phyloP scores from a whole-genome alignment of 2,113 vertebrate species.

The Hippotragus niger region DNA sequence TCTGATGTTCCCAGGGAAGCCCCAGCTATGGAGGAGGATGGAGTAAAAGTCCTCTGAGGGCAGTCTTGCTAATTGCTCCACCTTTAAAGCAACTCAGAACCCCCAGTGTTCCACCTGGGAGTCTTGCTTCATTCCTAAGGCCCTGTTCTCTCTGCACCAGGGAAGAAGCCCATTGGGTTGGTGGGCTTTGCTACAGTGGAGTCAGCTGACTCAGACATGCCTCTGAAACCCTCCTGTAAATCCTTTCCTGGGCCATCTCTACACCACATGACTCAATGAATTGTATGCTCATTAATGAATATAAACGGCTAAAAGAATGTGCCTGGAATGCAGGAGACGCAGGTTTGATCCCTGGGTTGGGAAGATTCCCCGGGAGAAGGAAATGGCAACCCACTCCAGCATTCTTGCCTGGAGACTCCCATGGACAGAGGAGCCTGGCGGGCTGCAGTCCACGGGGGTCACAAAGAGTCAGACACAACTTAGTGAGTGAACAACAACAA shows the following conservation, averaged over 20 bases:
- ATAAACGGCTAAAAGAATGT: not conserved
- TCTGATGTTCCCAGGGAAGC: not conserved
- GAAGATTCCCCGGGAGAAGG: not conserved
- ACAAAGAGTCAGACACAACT: not conserved
- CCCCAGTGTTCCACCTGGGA: not conserved
- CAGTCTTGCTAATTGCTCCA: not conserved
- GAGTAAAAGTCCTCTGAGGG: not conserved
- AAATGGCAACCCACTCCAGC: not conserved
- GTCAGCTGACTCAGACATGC: not conserved
- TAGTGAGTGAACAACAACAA: not conserved
- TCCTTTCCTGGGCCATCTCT: not conserved
- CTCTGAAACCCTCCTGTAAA: not conserved
- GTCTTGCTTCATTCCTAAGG: not conserved
- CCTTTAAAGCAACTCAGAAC: not conserved
- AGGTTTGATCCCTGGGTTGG: not conserved
- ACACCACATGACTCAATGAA: not conserved
- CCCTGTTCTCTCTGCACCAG: not conserved
- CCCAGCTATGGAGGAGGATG: rapidly evolving
- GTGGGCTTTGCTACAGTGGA: not conserved
- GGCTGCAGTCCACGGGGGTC: not conserved
- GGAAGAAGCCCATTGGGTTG: not conserved
- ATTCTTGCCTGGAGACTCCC: not conserved
- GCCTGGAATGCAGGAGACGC: not conserved
- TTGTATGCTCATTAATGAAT: not conserved
- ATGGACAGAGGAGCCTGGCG: not conserved